Percentiles rank a stretch among this genome's conserved stretches.
phyloP scores from a whole-genome alignment of 2,113 vertebrate genomes.

The Oryctolagus cuniculus region DNA sequence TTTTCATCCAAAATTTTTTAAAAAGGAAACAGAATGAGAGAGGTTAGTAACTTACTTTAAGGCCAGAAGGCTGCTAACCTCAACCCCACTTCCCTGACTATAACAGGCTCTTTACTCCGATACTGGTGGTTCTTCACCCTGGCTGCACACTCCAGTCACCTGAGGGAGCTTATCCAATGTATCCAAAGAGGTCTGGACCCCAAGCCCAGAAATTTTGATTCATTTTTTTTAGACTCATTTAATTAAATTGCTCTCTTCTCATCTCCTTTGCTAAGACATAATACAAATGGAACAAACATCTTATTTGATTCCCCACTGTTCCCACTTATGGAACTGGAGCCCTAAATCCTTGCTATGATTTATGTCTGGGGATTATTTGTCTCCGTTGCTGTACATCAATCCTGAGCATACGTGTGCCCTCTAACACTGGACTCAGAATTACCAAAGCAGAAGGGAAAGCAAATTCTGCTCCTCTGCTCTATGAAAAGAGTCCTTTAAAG shows the following conservation, averaged over 20 bases:
- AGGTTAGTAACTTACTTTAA: neutral
- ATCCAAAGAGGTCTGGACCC: neutral
- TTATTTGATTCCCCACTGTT: neutral
- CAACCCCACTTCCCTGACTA: neutral
- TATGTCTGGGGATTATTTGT: neutral
- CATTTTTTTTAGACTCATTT: neutral
- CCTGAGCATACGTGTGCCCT: fast-evolving
- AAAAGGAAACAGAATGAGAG: neutral
- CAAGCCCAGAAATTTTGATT: neutral
- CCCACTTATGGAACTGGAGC: neutral
- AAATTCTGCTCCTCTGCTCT: neutral
- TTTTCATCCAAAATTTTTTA: neutral
- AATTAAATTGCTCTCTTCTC: neutral
- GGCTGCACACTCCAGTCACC: neutral
- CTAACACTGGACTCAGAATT: neutral
- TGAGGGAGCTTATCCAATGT: neutral
- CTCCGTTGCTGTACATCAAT: neutral
- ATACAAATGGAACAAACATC: neutral
- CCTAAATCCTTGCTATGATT: neutral
- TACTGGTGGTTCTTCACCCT: neutral
- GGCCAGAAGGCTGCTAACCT: neutral
- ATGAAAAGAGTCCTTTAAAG: neutral
- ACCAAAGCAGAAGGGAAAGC: neutral
- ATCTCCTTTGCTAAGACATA: neutral
- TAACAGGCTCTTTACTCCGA: neutral